Base-by-base conservation (phyloP, 2,888 invertebrate genomes). In the Dryobotodes eremita region DNA sequence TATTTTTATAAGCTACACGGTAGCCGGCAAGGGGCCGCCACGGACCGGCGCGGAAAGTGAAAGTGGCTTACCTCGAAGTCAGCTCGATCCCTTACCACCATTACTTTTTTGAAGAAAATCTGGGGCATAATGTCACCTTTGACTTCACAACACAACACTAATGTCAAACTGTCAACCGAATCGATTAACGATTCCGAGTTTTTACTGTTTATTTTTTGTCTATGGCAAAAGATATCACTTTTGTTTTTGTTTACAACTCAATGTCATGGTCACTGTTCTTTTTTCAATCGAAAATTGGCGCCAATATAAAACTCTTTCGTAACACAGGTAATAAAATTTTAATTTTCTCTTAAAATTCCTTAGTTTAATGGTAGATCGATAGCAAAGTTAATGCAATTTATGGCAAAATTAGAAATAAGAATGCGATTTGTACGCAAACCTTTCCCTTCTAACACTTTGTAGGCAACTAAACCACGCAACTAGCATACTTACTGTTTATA, bases 41-140 rank as follows among this genome's bases (percentile, higher is more conserved):
- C 89, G 80, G 74, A 81, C 84, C 85, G 80, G 86, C 77, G 88
- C 91, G 88, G 92, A 94, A 95, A 96, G 96, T 95, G 96, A 96
- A 97, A 97, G 96, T 95, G 72, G 92, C 95, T 96, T 89, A 97
- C 96, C 96, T 97, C 96, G 95, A 93, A 94, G 90, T 94, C 89
- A 84, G 93, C 94, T 86, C 95, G 96, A 80, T 96, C 96, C 93
- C 93, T 93, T 89, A 97, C 94, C 90, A 96, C 95, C 96, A 97
- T 96, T 85, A 97, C 96, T 94, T 96, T 97, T 96, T 96, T 96
- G 91, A 97, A 97, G 95, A 96, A 97, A 94, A 97, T 95, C 95
- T 96, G 96, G 92, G 96, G 96, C 96, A 97, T 97, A 90, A 82
- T 94, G 93, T 92, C 94, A 94, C 93, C 92, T 94, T 88, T 82